Base-by-base conservation (phyloP, 2,888 invertebrate species). In the Caenorhabditis sp. region DNA sequence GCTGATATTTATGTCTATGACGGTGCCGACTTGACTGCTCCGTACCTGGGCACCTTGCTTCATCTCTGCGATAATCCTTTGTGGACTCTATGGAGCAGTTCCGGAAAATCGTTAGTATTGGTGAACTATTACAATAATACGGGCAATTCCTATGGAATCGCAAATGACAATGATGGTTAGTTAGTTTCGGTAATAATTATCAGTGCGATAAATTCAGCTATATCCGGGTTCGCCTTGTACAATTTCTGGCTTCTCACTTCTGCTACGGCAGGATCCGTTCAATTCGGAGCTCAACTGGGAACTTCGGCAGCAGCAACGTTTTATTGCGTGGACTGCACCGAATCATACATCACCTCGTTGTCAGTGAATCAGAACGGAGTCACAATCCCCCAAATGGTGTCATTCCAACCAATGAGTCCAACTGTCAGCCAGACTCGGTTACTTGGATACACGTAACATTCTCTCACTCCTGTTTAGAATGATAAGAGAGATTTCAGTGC, bases 1-100 rank as follows among this genome's bases (percentile, higher is more conserved):
- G n/a, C 9, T 5, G 20, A 18, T 13, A 68, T 68, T 15, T 68
- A 68, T 28, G 67, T 68, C 0, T 68, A 44, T 35, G 67, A 68
- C 35, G 67, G 67, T 28, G 20, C 26, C 5, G 28, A 56, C 22
- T 26, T 68, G 44, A 55, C 13, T 28, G 40, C 67, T 13, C 51
- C 35, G 18, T 68, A 24, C 28, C 8, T 68, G 9, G 67, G 67
- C 28, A 68, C 32, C 22, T 50, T 65, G 26, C 4, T 32, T n/a
- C n/a, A n/a, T n/a, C n/a, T n/a, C n/a, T n/a, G n/a, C n/a, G n/a
- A n/a, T n/a, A n/a, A n/a, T n/a, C n/a, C n/a, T n/a, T n/a, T n/a
- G n/a, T n/a, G n/a, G n/a, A n/a, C n/a, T n/a, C n/a, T n/a, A n/a
- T 26, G 28, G 44, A 44, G 18, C 1, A 56, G 58, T 11, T 37